Evolutionary conservation across 2,888 invertebrate species (phyloP).

Genomic region (Odontothrips loti): DNA sequence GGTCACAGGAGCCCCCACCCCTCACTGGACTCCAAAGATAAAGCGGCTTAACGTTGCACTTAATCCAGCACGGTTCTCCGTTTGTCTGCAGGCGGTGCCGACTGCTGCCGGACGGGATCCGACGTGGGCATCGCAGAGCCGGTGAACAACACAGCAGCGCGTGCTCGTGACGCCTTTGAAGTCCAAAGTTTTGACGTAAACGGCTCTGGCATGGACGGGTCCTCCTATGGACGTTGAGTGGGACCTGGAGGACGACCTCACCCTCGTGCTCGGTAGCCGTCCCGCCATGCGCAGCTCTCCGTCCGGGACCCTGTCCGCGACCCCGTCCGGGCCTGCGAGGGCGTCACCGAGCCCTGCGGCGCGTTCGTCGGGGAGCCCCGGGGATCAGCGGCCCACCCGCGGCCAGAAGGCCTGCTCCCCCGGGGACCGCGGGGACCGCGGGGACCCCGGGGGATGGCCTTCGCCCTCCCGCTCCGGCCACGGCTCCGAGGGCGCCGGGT

Average conservation of each 20-base stretch:
- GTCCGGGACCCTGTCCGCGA: background rate
- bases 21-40: too few relatives aligned
- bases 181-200: too few relatives aligned
- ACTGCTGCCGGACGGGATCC: background rate
- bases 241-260: slow-evolving; percentile 1
- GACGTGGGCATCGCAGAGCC: too few relatives aligned
- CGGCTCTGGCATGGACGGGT: too few relatives aligned
- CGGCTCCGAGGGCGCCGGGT: background rate
- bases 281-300: background rate
- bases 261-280: background rate
- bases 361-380: background rate
- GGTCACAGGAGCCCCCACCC: too few relatives aligned
- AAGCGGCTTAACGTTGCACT: background rate
- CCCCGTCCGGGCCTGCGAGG: background rate
- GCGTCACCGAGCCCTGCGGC: background rate
- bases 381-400: too few relatives aligned
- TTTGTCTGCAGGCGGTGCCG: background rate
- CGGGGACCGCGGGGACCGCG: too few relatives aligned
- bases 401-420: too few relatives aligned
- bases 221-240: background rate
- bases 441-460: too few relatives aligned
- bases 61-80: background rate
- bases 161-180: too few relatives aligned
- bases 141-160: too few relatives aligned
- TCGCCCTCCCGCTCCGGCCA: too few relatives aligned